Evolutionary conservation across 1,140 invertebrate genomes (phyloP).

Genomic region (Saxidomus purpurata): DNA sequence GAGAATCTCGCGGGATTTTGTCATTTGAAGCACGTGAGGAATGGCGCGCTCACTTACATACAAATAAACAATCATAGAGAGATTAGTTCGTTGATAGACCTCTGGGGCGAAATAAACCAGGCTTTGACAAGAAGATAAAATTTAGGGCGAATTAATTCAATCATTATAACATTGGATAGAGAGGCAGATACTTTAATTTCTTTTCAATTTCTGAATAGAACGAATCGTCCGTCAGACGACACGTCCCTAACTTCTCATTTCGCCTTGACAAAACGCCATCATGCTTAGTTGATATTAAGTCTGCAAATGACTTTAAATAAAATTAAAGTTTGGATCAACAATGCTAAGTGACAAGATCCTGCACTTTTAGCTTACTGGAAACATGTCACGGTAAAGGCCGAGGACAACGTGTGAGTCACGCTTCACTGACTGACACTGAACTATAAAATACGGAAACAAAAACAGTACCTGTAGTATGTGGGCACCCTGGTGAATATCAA

Average conservation of each 20-base stretch:
- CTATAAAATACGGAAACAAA: too few species aligned
- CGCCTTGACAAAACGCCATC: too few species aligned
- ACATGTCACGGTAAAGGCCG: too few species aligned
- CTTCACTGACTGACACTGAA: too few species aligned
- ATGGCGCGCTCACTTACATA: slow-evolving; percentile 62
- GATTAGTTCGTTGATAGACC: slow-evolving; percentile 43
- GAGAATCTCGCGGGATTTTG: slow-evolving; percentile 65
- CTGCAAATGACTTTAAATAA: too few species aligned
- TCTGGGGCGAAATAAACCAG: slow-evolving; percentile 51
- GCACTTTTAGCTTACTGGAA: too few species aligned
- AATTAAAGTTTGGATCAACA: too few species aligned
- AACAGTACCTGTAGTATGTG: slow-evolving; percentile 99
- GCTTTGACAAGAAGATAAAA: slow-evolving; percentile 39
- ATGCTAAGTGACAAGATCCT: too few species aligned
- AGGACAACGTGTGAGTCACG: too few species aligned
- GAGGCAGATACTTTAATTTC: slow-evolving; percentile 13
- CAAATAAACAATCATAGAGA: slow-evolving; percentile 65
- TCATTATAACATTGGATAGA: slow-evolving; percentile 32
- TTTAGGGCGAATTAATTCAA: slow-evolving; percentile 59
- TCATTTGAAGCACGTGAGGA: slow-evolving; percentile 48
- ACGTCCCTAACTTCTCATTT: neutral
- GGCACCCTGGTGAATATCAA: slow-evolving; percentile 98
- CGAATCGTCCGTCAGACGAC: neutral
- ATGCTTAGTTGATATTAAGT: too few species aligned
- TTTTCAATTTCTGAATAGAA: neutral